A percentile compares a stretch with the other conserved stretches of the same genome.
Evolutionary conservation across 1,140 invertebrate genomes (phyloP).

Genomic region (Lutraria rhynchaena): DNA sequence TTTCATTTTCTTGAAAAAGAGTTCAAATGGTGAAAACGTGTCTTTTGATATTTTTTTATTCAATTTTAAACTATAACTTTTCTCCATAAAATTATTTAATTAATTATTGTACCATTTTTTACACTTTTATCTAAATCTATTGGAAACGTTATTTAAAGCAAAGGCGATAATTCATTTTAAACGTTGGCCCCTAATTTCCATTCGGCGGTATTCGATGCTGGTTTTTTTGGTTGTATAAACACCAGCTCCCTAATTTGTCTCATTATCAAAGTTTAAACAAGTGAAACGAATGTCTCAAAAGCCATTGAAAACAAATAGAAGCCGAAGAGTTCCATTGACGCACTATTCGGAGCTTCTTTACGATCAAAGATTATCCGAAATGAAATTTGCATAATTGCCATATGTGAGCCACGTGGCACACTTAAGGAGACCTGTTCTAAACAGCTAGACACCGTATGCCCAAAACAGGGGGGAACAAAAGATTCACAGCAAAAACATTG

Average conservation of each 20-base stretch:
- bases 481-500: no score
- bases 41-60: no score
- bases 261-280: background rate
- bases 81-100: no score
- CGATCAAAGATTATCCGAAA: background rate
- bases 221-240: background rate
- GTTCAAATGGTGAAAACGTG: no score
- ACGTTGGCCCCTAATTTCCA: no score
- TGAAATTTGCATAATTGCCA: slow-evolving; percentile 37
- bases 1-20: no score
- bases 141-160: no score
- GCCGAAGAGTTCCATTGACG: background rate
- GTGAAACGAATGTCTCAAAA: background rate
- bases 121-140: no score
- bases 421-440: slow-evolving; percentile 22
- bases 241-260: background rate
- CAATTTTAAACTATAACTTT: no score
- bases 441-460: slow-evolving; percentile 16
- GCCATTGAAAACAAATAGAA: background rate
- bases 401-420: slow-evolving; percentile 16
- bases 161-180: no score
- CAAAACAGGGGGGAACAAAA: background rate
- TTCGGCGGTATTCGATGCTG: no score
- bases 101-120: no score
- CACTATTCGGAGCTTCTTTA: background rate